Conservation (phyloP, 2,113 vertebrate genomes). For the Sapayoa aenigma region DNA sequence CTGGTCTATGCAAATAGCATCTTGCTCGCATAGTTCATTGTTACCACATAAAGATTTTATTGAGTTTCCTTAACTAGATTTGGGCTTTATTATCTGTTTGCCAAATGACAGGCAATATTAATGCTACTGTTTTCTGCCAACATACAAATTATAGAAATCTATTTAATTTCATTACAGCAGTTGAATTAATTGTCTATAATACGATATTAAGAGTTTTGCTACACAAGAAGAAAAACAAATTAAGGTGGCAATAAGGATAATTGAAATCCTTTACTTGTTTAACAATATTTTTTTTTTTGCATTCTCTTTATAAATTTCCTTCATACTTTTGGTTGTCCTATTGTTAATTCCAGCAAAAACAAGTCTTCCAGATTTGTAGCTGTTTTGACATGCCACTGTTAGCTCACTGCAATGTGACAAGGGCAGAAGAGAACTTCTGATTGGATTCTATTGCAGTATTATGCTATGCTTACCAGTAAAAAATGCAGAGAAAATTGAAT, state of each 20-base stretch:
- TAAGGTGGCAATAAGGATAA: constrained; percentile 41
- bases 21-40: background rate
- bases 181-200: constrained; percentile 50
- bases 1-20: background rate
- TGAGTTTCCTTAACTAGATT: constrained; percentile 30
- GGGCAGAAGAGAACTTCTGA: constrained; percentile 47
- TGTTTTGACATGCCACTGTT: constrained; percentile 58
- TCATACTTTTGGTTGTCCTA: constrained; percentile 20
- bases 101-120: background rate
- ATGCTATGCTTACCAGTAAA: constrained; percentile 52
- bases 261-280: constrained; percentile 31
- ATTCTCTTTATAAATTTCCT: background rate
- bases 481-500: constrained; percentile 71
- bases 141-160: constrained; percentile 25
- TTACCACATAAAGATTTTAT: background rate
- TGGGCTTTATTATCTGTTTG: constrained; percentile 21
- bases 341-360: constrained; percentile 40
- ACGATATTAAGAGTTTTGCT: background rate
- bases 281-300: background rate
- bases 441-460: constrained; percentile 46
- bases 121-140: background rate
- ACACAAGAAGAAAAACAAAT: constrained; percentile 19
- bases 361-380: constrained; percentile 32
- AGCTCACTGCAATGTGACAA: constrained; percentile 53
- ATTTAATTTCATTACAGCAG: constrained; percentile 48